These are phyloP conservation scores for Eristalis arbustorum DNA, from an alignment of 2,888 invertebrate genomes.

Conservation along the genomic window DNA sequence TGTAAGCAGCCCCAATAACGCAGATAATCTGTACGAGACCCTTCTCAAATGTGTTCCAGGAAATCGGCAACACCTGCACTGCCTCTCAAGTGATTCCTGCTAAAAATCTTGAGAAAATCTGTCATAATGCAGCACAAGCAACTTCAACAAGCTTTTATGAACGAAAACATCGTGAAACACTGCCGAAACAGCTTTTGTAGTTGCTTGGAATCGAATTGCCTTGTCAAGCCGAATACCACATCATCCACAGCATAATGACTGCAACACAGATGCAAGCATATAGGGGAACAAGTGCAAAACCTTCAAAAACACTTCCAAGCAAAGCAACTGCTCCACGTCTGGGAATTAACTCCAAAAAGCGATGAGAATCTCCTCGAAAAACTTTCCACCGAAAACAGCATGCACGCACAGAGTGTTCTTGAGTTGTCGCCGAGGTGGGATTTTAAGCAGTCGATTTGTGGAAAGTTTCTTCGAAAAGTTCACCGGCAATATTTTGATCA, in stretches of 20 bases:
- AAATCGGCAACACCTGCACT: no score
- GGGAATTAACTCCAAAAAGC: constrained; percentile 40
- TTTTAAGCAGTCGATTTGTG: constrained; percentile 54
- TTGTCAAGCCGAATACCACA: neutral
- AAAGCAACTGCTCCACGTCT: neutral
- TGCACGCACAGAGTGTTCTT: constrained; percentile 45
- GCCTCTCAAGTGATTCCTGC: no score
- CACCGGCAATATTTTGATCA: constrained; percentile 61
- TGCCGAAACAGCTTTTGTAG: no score
- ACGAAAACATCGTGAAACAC: no score
- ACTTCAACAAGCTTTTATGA: no score
- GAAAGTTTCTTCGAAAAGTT: constrained; percentile 51
- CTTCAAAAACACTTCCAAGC: constrained; percentile 5
- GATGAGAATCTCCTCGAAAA: constrained; percentile 51
- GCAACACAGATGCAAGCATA: neutral
- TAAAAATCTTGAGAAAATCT: no score
- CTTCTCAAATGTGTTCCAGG: no score
- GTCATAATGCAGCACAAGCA: no score
- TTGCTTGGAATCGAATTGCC: neutral
- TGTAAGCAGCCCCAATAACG: no score
- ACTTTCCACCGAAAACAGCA: constrained; percentile 18
- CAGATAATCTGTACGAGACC: no score
- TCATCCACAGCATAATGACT: neutral
- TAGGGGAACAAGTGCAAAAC: neutral
- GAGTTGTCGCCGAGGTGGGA: constrained; percentile 60